A percentile compares a stretch with the other conserved stretches of the same genome.
Evolutionary conservation across 2,797 vertebrate species (phyloP).

Genomic region (Meda fulgida): DNA sequence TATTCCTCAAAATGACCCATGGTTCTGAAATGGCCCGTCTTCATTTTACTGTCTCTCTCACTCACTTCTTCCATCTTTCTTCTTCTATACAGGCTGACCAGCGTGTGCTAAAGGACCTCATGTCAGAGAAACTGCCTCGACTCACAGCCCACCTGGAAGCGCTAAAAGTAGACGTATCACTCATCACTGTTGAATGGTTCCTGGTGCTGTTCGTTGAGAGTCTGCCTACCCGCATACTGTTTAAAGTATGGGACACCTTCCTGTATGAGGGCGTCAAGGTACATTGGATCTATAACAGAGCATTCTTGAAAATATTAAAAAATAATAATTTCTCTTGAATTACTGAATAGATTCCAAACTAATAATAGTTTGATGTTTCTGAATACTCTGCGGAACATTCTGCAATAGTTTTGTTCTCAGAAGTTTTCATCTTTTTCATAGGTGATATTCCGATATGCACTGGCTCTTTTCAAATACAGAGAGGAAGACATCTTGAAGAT

Average conservation of each 20-base stretch:
- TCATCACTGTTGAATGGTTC: constrained; percentile 96
- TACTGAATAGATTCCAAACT: not conserved
- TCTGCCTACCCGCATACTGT: constrained; percentile 88
- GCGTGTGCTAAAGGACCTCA: constrained; percentile 91
- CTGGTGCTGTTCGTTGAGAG: constrained; percentile 91
- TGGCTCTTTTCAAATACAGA: constrained; percentile 95
- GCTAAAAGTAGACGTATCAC: constrained; percentile 84
- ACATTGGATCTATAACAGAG: not conserved
- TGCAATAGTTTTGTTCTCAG: not conserved
- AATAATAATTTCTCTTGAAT: too few relatives aligned
- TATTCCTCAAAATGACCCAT: not conserved
- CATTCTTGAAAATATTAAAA: too few relatives aligned
- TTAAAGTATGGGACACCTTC: constrained; percentile 94
- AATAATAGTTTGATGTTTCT: not conserved
- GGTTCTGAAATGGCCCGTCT: not conserved
- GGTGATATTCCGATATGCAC: constrained; percentile 93
- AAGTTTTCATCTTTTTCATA: constrained; percentile 65
- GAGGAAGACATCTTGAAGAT: constrained; percentile 92
- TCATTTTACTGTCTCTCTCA: not conserved
- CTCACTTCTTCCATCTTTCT: not conserved
- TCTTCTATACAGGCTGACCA: constrained; percentile 85
- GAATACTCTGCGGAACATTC: not conserved
- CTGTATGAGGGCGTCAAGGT: constrained; percentile 96
- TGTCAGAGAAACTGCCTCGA: constrained; percentile 89
- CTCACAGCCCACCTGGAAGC: constrained; percentile 85